Conservation (phyloP, 2,888 invertebrate genomes). For the Philereme vetulata region DNA sequence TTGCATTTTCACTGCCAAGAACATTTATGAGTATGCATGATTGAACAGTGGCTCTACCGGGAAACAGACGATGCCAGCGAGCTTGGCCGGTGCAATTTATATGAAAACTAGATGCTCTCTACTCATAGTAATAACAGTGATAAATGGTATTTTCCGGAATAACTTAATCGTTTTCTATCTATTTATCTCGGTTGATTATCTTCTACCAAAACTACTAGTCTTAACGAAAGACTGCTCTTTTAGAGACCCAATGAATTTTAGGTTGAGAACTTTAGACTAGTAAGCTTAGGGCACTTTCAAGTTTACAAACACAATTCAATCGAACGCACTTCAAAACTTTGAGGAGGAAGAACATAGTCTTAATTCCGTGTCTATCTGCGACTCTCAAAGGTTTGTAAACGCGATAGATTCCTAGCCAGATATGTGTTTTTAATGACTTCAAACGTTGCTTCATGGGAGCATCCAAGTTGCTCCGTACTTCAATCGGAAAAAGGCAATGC, state of each 20-base stretch:
- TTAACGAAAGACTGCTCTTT: no score
- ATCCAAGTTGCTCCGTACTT: conserved; percentile 31
- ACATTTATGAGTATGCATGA: conserved; percentile 5
- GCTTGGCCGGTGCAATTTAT: background rate
- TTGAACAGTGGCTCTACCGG: background rate
- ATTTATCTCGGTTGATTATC: no score
- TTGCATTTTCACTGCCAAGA: conserved; percentile 19
- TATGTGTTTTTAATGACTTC: conserved; percentile 48
- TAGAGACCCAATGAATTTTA: no score
- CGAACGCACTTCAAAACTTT: no score
- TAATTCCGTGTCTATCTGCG: conserved; percentile 2
- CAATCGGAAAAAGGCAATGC: conserved; percentile 40
- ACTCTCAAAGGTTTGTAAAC: conserved; percentile 20
- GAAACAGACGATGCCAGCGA: background rate
- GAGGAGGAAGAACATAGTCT: background rate
- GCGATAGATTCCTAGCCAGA: conserved; percentile 30
- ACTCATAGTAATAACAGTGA: no score
- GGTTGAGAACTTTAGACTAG: no score
- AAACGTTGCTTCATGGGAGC: conserved; percentile 49
- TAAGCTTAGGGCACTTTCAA: no score
- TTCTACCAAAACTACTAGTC: no score
- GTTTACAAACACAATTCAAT: no score
- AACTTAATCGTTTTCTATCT: no score
- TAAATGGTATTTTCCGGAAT: no score
- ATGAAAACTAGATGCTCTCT: no score